Evolutionary conservation across 2,797 vertebrate genomes (phyloP).

Genomic region (Psittacula echo): DNA sequence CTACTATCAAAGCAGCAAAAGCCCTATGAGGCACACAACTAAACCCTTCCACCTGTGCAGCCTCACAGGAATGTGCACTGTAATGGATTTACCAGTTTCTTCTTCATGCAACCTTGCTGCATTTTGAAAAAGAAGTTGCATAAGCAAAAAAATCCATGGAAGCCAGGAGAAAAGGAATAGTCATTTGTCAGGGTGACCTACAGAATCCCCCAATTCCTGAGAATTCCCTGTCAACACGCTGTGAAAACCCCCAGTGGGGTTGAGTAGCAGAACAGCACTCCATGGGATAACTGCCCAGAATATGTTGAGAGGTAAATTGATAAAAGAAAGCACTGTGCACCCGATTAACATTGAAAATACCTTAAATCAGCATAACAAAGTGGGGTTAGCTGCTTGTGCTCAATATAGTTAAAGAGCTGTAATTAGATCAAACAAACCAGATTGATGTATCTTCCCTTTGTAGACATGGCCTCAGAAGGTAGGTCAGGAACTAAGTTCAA

Average conservation of each 20-base stretch:
- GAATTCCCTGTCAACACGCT: not conserved
- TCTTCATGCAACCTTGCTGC: not conserved
- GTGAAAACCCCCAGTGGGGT: not conserved
- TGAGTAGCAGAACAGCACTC: not conserved
- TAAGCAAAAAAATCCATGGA: not conserved
- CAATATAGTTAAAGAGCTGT: slow-evolving; percentile 51
- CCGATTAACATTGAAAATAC: slow-evolving; percentile 49
- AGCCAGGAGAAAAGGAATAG: not conserved
- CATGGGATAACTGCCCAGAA: not conserved
- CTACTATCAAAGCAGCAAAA: not conserved
- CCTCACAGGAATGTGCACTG: not conserved
- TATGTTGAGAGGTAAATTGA: slow-evolving; percentile 31
- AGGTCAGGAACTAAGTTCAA: slow-evolving; percentile 67
- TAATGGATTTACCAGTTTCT: not conserved
- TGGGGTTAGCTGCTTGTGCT: slow-evolving; percentile 47
- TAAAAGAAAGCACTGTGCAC: not conserved
- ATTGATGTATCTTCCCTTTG: slow-evolving; percentile 57
- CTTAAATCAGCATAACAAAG: slow-evolving; percentile 67
- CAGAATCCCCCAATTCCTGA: not conserved
- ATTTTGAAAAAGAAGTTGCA: not conserved
- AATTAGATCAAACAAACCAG: slow-evolving; percentile 66
- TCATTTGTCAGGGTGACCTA: not conserved
- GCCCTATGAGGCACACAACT: not conserved
- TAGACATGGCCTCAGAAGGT: slow-evolving; percentile 51
- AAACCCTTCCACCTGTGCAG: not conserved